Percentiles rank a stretch among this genome's conserved stretches.
Conservation (phyloP, 2,797 vertebrate species). For the Gastrophryne carolinensis region DNA sequence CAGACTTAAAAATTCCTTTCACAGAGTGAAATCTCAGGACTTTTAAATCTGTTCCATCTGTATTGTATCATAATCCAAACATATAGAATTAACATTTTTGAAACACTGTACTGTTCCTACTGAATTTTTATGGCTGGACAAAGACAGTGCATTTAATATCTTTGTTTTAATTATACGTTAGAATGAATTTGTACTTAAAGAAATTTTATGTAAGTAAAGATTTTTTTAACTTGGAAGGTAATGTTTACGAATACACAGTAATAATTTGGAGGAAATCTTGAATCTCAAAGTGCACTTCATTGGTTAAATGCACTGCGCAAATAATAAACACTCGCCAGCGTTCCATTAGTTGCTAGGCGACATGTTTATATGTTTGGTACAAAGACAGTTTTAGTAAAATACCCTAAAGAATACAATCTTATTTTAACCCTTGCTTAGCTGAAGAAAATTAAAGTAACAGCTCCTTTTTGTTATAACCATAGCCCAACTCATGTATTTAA, state of each 20-base stretch:
- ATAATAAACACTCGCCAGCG: conserved; percentile 40
- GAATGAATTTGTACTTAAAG: conserved; percentile 8
- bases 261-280: conserved; percentile 32
- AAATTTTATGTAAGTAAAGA: conserved; percentile 22
- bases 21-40: no score
- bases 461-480: no score
- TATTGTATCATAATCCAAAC: no score
- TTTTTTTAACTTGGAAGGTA: conserved; percentile 13
- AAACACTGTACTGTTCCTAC: no score
- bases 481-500: no score
- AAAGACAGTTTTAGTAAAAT: conserved; percentile 43
- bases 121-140: conserved; percentile 15
- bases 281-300: conserved; percentile 44
- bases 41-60: no score
- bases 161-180: conserved; percentile 2
- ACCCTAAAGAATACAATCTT: conserved; percentile 20
- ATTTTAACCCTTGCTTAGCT: conserved; percentile 31
- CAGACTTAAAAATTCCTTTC: no score
- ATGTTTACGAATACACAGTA: conserved; percentile 29
- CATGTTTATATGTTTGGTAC: conserved; percentile 41
- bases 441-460: conserved; percentile 12
- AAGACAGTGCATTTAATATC: conserved; percentile 10
- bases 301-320: conserved; percentile 49
- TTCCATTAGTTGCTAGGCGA: conserved; percentile 52
- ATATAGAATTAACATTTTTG: no score